These are phyloP conservation scores for Arothron firmamentum DNA, from an alignment of 2,113 vertebrate species.

Conservation along the genomic window DNA sequence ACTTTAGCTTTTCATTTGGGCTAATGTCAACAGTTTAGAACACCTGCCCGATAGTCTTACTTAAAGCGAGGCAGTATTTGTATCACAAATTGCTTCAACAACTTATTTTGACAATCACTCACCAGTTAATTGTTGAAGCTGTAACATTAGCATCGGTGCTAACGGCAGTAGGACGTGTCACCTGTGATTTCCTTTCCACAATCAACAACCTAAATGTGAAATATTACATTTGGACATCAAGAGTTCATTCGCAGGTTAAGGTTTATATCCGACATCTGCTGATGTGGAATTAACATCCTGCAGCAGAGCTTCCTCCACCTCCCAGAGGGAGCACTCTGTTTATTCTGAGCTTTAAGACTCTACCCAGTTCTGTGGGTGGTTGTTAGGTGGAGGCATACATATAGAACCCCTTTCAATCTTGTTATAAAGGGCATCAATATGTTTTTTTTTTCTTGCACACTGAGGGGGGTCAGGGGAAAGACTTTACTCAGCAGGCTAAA, in stretches of 20 bases:
- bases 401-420: conserved; percentile 24
- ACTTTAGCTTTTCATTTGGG: too few species aligned
- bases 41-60: too few species aligned
- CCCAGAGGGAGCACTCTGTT: conserved; percentile 28
- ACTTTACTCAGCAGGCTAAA: conserved; percentile 51
- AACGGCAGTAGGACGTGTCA: not conserved
- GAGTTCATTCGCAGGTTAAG: conserved; percentile 15
- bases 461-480: conserved; percentile 50
- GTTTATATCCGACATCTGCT: conserved; percentile 15
- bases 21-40: too few species aligned
- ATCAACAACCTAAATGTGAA: too few species aligned
- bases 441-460: conserved; percentile 12
- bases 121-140: too few species aligned
- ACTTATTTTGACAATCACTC: too few species aligned
- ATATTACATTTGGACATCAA: too few species aligned
- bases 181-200: not conserved
- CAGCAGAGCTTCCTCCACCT: conserved; percentile 15
- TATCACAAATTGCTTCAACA: too few species aligned
- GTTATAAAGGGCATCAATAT: conserved; percentile 9
- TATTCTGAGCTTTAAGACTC: not conserved
- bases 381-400: too few species aligned
- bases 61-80: too few species aligned
- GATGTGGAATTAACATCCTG: conserved; percentile 21
- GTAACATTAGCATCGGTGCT: not conserved
- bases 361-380: not conserved